These are phyloP conservation scores for Fulica atra DNA, from an alignment of 2,113 vertebrate genomes.

Conservation along the genomic window DNA sequence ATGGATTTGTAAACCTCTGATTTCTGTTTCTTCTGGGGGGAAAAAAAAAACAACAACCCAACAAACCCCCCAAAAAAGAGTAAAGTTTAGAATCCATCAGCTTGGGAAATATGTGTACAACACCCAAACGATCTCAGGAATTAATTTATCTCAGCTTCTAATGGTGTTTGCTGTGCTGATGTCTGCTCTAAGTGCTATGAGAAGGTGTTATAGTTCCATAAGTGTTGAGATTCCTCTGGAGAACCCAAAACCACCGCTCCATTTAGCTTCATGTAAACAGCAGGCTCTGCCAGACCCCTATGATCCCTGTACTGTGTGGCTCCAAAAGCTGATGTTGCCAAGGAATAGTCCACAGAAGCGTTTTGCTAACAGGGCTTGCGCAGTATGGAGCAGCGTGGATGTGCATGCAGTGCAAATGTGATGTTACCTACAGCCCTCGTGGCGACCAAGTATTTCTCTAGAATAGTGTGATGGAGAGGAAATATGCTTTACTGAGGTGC, in stretches of 20 bases:
- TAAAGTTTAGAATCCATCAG: not conserved
- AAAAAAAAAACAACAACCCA: too few species aligned
- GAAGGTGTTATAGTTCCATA: not conserved
- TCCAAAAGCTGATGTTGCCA: not conserved
- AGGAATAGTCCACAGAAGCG: not conserved
- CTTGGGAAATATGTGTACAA: not conserved
- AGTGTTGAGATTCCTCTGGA: not conserved
- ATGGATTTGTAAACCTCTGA: not conserved
- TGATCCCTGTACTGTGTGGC: not conserved
- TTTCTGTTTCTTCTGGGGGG: not conserved
- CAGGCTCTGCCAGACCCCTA: not conserved
- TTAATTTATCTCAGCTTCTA: not conserved
- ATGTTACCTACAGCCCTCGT: fast-evolving
- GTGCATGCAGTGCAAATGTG: not conserved
- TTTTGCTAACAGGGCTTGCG: not conserved
- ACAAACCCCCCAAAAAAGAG: too few species aligned
- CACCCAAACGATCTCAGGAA: not conserved
- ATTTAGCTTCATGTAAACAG: not conserved
- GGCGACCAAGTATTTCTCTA: not conserved
- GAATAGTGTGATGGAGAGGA: not conserved
- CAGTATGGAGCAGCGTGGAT: not conserved
- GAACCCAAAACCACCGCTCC: not conserved
- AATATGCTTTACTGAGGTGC: not conserved
- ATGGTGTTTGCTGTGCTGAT: not conserved
- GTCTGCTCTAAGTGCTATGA: not conserved